A percentile compares a stretch with the other conserved stretches of the same genome.
Conservation (phyloP, 1,140 invertebrate species). For the Goniozus legneri region DNA sequence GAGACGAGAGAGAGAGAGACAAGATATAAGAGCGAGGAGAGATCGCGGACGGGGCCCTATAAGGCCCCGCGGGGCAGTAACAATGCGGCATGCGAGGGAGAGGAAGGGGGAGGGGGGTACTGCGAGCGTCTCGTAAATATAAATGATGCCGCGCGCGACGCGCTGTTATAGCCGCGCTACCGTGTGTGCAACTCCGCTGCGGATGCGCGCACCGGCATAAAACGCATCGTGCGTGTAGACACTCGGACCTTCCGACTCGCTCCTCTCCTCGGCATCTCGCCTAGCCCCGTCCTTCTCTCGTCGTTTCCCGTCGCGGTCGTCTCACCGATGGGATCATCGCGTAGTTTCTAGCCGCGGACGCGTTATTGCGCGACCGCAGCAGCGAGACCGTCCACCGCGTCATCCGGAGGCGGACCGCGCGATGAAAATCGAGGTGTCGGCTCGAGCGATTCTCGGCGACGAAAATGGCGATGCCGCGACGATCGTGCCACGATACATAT, state of each 20-base stretch:
- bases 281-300: neutral
- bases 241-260: slow-evolving; percentile 15
- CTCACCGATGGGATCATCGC: neutral
- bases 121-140: slow-evolving; percentile 53
- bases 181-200: slow-evolving; percentile 26
- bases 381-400: neutral
- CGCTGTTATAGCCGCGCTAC: slow-evolving; percentile 44
- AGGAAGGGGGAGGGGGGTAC: slow-evolving; percentile 29
- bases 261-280: neutral
- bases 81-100: slow-evolving; percentile 49
- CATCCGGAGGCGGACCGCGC: neutral
- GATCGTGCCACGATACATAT: too few relatives aligned
- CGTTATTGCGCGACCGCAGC: neutral
- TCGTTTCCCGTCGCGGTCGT: neutral
- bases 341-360: neutral
- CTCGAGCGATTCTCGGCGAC: neutral
- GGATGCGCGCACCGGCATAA: slow-evolving; percentile 26
- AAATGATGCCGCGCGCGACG: slow-evolving; percentile 51
- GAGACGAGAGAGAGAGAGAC: too few relatives aligned
- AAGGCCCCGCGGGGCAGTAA: slow-evolving; percentile 46
- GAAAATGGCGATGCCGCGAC: too few relatives aligned
- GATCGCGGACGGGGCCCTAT: slow-evolving; percentile 35
- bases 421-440: neutral
- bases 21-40: too few relatives aligned
- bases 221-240: slow-evolving; percentile 28